Percentiles rank a stretch among this genome's conserved stretches.
These are phyloP conservation scores for Neopelma chrysocephalum DNA, from an alignment of 2,797 vertebrate species.

Conservation along the genomic window DNA sequence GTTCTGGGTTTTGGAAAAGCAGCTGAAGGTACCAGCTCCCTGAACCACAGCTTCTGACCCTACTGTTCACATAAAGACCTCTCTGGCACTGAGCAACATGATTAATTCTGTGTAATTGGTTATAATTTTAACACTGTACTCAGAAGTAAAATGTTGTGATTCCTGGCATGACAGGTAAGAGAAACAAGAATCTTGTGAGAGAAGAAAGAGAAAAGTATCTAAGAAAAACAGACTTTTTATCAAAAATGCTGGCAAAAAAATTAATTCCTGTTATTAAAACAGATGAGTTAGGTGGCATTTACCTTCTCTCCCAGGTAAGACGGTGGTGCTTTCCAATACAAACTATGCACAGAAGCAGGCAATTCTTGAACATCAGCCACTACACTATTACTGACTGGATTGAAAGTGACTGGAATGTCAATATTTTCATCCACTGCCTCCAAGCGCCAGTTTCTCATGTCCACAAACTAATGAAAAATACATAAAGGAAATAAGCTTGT, in stretches of 20 bases:
- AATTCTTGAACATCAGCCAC: conserved; percentile 94
- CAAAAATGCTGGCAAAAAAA: neutral
- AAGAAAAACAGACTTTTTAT: neutral
- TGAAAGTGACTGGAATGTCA: conserved; percentile 83
- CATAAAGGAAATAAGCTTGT: neutral
- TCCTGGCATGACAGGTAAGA: neutral
- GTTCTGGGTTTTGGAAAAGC: neutral
- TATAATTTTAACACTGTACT: neutral
- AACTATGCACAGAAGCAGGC: conserved; percentile 73
- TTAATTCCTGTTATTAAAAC: neutral
- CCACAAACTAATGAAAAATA: conserved; percentile 81
- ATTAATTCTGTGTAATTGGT: neutral
- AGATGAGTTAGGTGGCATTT: conserved; percentile 2
- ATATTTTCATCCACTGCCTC: conserved; percentile 73
- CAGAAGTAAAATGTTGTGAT: neutral
- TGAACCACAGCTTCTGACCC: neutral
- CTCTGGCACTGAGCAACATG: neutral
- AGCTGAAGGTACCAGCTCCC: neutral
- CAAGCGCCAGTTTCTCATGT: conserved; percentile 88
- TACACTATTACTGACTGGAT: conserved; percentile 85
- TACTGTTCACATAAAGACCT: neutral
- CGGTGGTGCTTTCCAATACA: conserved; percentile 88
- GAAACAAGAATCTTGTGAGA: neutral
- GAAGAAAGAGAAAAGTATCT: neutral
- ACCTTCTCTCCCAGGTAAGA: conserved; percentile 91